phyloP scores from a whole-genome alignment of 2,797 vertebrate genomes.

The Phalloptychus januarius region DNA sequence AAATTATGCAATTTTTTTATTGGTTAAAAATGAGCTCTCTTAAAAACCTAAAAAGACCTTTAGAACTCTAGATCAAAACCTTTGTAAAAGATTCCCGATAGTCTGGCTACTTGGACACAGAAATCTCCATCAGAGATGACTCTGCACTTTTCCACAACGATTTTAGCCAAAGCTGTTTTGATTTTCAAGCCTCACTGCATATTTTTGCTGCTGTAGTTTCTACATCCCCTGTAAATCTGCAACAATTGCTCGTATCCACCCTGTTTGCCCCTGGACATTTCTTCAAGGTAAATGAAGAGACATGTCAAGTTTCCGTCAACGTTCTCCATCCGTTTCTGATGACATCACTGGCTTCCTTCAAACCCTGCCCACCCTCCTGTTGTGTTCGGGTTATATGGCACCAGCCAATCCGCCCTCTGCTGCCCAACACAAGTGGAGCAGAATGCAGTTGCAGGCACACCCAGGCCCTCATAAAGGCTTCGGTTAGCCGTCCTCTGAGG shows the following conservation, averaged over 20 bases:
- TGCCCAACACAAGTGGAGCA: background rate
- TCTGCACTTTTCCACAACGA: background rate
- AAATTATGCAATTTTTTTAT: background rate
- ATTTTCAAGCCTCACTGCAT: background rate
- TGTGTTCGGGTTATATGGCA: background rate
- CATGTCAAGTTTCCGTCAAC: background rate
- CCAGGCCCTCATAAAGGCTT: background rate
- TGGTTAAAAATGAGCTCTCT: background rate
- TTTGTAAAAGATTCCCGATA: background rate
- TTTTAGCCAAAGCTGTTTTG: background rate
- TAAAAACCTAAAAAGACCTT: background rate
- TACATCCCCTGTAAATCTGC: background rate
- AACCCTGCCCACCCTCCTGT: background rate
- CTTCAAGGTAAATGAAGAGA: background rate
- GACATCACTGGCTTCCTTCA: background rate
- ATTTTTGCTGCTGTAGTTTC: background rate
- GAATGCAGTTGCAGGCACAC: constrained; percentile 2
- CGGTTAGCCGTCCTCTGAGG: background rate
- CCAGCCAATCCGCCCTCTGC: background rate
- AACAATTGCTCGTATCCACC: background rate
- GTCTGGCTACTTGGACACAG: background rate
- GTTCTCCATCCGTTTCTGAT: background rate
- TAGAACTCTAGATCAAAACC: background rate
- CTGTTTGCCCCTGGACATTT: background rate
- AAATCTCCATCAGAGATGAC: background rate